Evolutionary conservation across 2,797 vertebrate species (phyloP).

Genomic region (Ceryle rudis): DNA sequence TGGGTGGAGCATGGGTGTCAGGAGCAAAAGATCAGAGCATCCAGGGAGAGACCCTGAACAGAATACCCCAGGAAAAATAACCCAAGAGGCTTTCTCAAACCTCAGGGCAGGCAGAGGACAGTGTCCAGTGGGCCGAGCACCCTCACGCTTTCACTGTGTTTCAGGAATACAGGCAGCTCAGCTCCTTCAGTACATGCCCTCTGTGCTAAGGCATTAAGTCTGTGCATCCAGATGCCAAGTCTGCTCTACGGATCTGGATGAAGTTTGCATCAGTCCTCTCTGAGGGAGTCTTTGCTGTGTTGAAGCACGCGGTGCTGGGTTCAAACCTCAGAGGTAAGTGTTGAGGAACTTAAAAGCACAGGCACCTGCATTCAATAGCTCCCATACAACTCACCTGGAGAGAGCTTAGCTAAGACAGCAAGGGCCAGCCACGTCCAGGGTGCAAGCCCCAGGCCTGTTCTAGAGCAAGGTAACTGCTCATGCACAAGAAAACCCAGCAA

Average conservation of each 20-base stretch:
- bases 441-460: fast-evolving
- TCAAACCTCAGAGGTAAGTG: not conserved
- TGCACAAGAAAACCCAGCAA: fast-evolving
- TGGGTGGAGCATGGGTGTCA: fast-evolving
- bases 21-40: not conserved
- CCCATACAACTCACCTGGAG: fast-evolving
- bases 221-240: too few species aligned
- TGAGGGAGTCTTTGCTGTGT: not conserved
- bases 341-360: not conserved
- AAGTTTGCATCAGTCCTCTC: too few species aligned
- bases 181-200: not conserved
- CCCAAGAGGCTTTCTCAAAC: not conserved
- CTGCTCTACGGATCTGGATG: fast-evolving
- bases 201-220: not conserved
- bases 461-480: fast-evolving
- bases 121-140: fast-evolving
- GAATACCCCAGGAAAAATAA: not conserved
- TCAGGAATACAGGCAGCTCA: not conserved
- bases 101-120: not conserved
- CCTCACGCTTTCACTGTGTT: not conserved
- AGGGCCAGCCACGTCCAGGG: fast-evolving
- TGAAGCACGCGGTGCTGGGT: not conserved
- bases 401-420: not conserved
- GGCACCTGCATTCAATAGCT: fast-evolving
- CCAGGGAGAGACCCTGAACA: not conserved